Base-by-base conservation (phyloP, 2,113 vertebrate species). In the Chrysemys picta region DNA sequence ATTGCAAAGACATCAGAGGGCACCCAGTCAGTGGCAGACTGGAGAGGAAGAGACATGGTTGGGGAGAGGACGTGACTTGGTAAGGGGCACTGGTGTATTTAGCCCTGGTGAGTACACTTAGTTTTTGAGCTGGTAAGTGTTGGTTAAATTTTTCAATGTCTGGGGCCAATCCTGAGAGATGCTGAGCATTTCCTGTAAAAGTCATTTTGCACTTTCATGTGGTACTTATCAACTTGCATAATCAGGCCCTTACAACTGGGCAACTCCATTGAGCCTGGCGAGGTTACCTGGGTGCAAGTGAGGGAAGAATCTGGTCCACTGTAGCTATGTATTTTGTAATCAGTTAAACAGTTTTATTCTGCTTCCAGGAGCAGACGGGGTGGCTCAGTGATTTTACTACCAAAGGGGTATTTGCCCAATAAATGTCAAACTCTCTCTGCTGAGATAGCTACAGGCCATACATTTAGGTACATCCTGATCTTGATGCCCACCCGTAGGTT, bases 401-500 rank as follows among this genome's bases (percentile, higher is more conserved):
- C 84, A 90, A 81, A 27, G 14, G 29, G 84, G 2, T 72, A 91
- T 92, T 90, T 95, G 56, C 65, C 91, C 80, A 93, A 56, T 47
- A 88, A 69, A 57, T 10, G 38, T 52, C 90, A 93, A 53, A 27
- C 80, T 92, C 82, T 49, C 85, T 56, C 85, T 54, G 49, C 47
- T 93, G 56, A n/a, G 65, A 69, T 84, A 72, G 54, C 82, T 89
- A 27, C 1, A 85, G 49, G 13, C 90, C n/a, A 85, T 16, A 52
- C 54, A 80, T 76, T 57, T 56, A 86, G 62, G 80, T 92, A 82
- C 80, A 89, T 84, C 82, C 82, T 89, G 38, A 56, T 95, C 89
- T 49, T 53, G 56, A 49, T 91, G 91, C 82, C 94, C 79, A 94
- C 94, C 84, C 76, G 49, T 47, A 31, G 62, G 78, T 89, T 53